phyloP scores from a whole-genome alignment of 2,888 invertebrate genomes.

The Nephrotoma guestfalica region DNA sequence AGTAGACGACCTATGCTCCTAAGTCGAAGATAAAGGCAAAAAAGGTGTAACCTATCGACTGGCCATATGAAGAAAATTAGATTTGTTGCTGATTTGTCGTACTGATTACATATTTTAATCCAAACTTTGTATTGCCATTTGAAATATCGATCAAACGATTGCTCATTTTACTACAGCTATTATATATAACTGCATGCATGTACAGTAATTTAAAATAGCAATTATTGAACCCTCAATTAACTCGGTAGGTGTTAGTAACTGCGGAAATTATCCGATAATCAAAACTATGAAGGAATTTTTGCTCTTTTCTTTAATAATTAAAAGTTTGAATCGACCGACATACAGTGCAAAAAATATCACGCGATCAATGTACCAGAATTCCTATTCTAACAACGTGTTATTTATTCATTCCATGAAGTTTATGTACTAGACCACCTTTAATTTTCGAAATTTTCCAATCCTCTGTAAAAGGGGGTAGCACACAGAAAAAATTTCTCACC shows the following conservation, averaged over 20 bases:
- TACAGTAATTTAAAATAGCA: background rate
- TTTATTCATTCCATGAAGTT: background rate
- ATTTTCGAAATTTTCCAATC: background rate
- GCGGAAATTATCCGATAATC: background rate
- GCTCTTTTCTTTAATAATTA: background rate
- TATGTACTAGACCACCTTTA: background rate
- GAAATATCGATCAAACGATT: background rate
- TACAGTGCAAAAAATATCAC: background rate
- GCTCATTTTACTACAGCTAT: background rate
- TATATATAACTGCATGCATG: background rate
- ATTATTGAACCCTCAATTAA: background rate
- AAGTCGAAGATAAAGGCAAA: too few relatives aligned
- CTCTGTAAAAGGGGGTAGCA: background rate
- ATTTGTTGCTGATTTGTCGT: too few relatives aligned
- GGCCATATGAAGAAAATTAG: too few relatives aligned
- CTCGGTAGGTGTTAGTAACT: background rate
- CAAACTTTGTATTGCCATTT: too few relatives aligned
- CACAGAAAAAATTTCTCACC: background rate
- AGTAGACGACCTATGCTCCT: too few relatives aligned
- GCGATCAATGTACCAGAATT: background rate
- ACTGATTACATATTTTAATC: too few relatives aligned
- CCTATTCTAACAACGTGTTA: background rate
- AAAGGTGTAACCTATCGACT: too few relatives aligned
- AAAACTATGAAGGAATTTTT: background rate
- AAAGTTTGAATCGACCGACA: background rate